Base-by-base conservation (phyloP, 2,888 invertebrate species). In the Alcis repandata region DNA sequence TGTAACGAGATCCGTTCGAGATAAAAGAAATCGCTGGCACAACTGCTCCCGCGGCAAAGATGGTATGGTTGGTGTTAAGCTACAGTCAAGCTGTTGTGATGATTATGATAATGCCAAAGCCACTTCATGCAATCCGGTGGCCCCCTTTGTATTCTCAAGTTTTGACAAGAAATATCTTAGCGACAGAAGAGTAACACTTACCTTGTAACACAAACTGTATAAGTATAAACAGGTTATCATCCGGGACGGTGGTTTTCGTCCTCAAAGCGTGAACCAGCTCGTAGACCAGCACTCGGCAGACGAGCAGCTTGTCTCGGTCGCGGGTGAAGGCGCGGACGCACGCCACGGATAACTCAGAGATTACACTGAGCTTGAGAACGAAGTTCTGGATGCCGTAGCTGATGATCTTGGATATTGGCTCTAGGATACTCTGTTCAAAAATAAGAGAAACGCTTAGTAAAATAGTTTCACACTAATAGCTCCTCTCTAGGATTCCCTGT, bases 191-290 rank as follows among this genome's bases (percentile, higher is more conserved):
- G 9, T 36, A 6, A 40, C 11, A 1, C 36, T 2, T 0, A 94
- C 92, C 97, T 94, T 99, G 98, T 70, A 98, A 90, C 66, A 97
- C 95, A 77, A 98, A 96, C 79, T 97, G 97, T 59, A 99, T 96
- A 17, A 99, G 94, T 84, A 98, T 95, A 43, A 99, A 94, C 66
- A 99, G 95, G 93, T 99, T 99, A 51, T 97, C 96, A 87, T 99
- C 99, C 0, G 99, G 99, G 73, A 99, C 96, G 38, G 96, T 96
- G 11, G 97, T 97, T 93, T 99, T 99, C 86, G 99, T 99, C 85
- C 99, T 97, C 67, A 99, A 94, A 0, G 98, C 99, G 87, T 99
- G 98, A 51, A 99, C 96, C 74, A 99, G 94, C 90, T 99, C 99
- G 85, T 96, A 98, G 46, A 99, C 98, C 59, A 99, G 95, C 79